Percentiles rank a stretch among this genome's conserved stretches.
Conservation (phyloP, 2,888 invertebrate genomes). For the Dasypogon diadema region DNA sequence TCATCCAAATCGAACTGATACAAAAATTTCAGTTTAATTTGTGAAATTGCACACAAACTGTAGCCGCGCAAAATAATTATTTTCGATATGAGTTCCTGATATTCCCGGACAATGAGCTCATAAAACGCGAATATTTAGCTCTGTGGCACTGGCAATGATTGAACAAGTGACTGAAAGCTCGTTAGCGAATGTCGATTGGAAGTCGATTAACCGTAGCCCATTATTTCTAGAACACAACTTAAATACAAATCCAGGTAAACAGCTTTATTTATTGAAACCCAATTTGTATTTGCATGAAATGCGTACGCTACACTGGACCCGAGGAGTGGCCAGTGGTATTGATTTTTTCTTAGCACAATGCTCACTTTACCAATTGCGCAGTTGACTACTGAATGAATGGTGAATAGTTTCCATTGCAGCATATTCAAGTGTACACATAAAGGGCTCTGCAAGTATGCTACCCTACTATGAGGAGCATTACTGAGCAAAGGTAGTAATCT, state of each 20-base stretch:
- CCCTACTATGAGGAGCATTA: not conserved
- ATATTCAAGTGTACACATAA: not conserved
- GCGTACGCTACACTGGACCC: not conserved
- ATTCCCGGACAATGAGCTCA: not conserved
- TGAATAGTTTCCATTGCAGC: not conserved
- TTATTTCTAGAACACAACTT: constrained; percentile 4
- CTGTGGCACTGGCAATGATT: not conserved
- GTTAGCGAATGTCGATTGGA: constrained; percentile 5
- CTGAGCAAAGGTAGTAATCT: not conserved
- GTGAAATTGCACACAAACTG: not conserved
- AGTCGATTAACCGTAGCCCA: constrained; percentile 27
- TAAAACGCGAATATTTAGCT: not conserved
- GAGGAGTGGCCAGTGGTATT: constrained; percentile 4
- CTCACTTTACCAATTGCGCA: constrained; percentile 23
- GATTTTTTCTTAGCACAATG: constrained; percentile 13
- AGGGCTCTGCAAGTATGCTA: not conserved
- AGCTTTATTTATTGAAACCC: not conserved
- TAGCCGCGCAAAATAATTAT: not conserved
- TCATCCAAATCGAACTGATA: constrained; percentile 16
- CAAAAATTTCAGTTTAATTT: constrained; percentile 17
- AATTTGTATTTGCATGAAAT: constrained; percentile 16
- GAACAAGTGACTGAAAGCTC: constrained; percentile 6
- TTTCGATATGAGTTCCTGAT: not conserved
- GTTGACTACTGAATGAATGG: not conserved
- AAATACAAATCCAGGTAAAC: not conserved